Conservation (phyloP, 2,797 vertebrate genomes). For the Phylloscopus collybita region DNA sequence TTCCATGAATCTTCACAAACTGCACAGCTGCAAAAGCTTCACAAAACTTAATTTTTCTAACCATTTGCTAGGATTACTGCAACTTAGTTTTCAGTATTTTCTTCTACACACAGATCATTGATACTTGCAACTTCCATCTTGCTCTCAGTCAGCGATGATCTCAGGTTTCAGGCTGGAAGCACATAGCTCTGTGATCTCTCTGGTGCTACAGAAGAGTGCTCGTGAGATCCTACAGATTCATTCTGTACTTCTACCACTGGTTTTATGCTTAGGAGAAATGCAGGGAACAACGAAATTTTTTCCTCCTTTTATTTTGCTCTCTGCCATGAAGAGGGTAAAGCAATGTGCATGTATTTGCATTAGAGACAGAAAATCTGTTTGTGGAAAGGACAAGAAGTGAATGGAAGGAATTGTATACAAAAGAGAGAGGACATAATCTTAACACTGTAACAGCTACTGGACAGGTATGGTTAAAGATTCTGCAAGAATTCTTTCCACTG, state of each 20-base stretch:
- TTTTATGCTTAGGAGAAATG: not conserved
- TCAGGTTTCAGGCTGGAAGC: not conserved
- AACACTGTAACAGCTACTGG: not conserved
- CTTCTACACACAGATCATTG: not conserved
- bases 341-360: not conserved
- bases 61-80: not conserved
- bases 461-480: not conserved
- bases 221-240: not conserved
- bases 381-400: not conserved
- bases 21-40: not conserved
- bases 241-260: not conserved
- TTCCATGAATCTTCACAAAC: not conserved
- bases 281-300: not conserved
- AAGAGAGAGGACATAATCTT: not conserved
- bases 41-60: not conserved
- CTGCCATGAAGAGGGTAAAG: not conserved
- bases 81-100: not conserved
- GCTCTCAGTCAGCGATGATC: not conserved
- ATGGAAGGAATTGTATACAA: not conserved
- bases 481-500: not conserved
- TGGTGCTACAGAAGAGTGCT: not conserved
- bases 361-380: not conserved
- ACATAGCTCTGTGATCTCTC: not conserved
- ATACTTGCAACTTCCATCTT: not conserved
- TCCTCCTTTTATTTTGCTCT: not conserved